Percentiles rank a stretch among this genome's conserved stretches.
phyloP scores from a whole-genome alignment of 2,113 vertebrate species.

The Tympanuchus pallidicinctus region DNA sequence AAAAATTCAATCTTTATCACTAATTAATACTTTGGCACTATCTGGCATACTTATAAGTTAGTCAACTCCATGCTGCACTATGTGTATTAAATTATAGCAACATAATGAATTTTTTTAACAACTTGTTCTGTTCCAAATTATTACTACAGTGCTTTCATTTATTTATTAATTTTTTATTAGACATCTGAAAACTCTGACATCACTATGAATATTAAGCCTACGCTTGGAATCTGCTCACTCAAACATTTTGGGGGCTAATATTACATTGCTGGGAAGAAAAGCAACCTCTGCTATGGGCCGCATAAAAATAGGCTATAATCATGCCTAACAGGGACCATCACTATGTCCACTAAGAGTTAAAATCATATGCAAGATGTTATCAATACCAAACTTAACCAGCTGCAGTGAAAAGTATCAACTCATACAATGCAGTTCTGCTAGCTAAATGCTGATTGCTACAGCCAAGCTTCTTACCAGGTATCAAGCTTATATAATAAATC shows the following conservation, averaged over 20 bases:
- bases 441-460: background rate
- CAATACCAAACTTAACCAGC: background rate
- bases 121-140: background rate
- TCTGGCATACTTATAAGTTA: background rate
- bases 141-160: rapidly evolving
- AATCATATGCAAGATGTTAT: background rate
- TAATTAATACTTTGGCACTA: background rate
- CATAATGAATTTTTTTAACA: background rate
- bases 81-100: background rate
- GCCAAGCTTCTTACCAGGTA: background rate
- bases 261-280: background rate
- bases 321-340: background rate
- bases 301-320: background rate
- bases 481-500: background rate
- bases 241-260: background rate
- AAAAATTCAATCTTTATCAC: background rate
- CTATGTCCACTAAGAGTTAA: background rate
- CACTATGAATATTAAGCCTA: background rate
- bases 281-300: background rate
- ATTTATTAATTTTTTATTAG: background rate
- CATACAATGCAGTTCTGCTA: background rate
- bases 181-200: background rate
- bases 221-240: background rate
- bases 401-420: background rate
- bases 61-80: background rate